phyloP scores from a whole-genome alignment of 2,113 vertebrate genomes.

The Charadrius vociferus region DNA sequence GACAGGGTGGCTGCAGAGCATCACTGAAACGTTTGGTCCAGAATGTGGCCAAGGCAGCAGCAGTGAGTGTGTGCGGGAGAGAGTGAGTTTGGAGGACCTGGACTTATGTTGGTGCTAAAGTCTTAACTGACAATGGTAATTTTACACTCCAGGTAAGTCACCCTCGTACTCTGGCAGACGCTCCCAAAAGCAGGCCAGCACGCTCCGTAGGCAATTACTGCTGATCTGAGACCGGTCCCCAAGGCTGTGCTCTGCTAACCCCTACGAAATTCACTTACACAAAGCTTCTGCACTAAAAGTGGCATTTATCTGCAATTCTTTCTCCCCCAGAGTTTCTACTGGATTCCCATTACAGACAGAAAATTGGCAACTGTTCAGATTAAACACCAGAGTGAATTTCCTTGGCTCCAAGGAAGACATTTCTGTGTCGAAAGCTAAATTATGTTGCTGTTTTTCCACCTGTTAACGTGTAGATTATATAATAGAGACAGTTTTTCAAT shows the following conservation, averaged over 20 bases:
- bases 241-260: not conserved
- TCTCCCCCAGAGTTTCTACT: conserved; percentile 26
- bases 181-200: not conserved
- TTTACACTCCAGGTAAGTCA: not conserved
- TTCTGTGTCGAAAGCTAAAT: conserved; percentile 59
- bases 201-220: not conserved
- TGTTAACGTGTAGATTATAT: conserved; percentile 57
- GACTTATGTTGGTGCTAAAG: not conserved
- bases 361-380: conserved; percentile 69
- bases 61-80: not conserved
- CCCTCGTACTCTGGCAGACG: not conserved
- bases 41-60: not conserved
- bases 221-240: not conserved
- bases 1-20: not conserved
- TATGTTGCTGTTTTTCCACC: conserved; percentile 64
- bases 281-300: not conserved
- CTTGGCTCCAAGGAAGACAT: conserved; percentile 58
- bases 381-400: conserved; percentile 61
- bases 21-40: not conserved
- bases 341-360: conserved; percentile 60
- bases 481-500: conserved; percentile 21
- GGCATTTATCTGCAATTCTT: conserved; percentile 47
- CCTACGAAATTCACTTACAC: not conserved
- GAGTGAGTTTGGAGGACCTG: not conserved
- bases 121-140: not conserved